Percentiles rank a stretch among this genome's conserved stretches.
These are phyloP conservation scores for Leptura quadrifasciata DNA, from an alignment of 2,888 invertebrate species.

Conservation along the genomic window DNA sequence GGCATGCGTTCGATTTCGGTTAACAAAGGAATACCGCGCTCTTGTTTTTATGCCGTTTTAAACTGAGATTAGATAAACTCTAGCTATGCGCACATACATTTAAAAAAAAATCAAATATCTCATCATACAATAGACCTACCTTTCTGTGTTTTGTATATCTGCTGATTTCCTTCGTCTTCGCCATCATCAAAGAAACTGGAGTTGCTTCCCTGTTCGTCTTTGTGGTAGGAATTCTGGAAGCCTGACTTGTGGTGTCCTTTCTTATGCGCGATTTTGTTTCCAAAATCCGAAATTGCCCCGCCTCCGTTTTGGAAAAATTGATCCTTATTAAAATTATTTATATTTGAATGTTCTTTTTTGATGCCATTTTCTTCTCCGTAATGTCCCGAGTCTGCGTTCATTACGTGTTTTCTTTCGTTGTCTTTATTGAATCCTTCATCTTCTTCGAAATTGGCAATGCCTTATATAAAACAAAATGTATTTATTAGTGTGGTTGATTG, in stretches of 20 bases:
- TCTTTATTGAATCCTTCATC: constrained; percentile 69
- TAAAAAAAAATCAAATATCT: no score
- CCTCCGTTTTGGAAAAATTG: constrained; percentile 67
- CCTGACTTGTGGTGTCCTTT: constrained; percentile 83
- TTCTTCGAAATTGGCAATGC: constrained; percentile 66
- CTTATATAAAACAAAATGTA: constrained; percentile 45
- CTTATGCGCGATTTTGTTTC: constrained; percentile 75
- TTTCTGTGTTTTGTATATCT: constrained; percentile 66
- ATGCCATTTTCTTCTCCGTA: constrained; percentile 65
- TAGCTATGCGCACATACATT: no score
- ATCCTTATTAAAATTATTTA: constrained; percentile 65
- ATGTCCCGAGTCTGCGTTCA: constrained; percentile 66
- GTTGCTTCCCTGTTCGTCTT: constrained; percentile 82
- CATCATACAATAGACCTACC: constrained; percentile 55
- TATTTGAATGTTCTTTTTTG: constrained; percentile 66
- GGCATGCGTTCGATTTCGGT: no score
- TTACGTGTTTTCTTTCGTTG: constrained; percentile 64
- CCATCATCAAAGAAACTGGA: constrained; percentile 82
- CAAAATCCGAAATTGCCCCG: constrained; percentile 62
- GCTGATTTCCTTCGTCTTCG: constrained; percentile 73
- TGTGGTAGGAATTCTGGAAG: constrained; percentile 82
- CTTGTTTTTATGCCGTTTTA: no score
- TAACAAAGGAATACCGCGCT: no score
- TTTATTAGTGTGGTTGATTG: neutral
- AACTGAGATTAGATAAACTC: no score